Evolutionary conservation across 2,113 vertebrate species (phyloP).

Genomic region (Dolichallabes microphthalmus): DNA sequence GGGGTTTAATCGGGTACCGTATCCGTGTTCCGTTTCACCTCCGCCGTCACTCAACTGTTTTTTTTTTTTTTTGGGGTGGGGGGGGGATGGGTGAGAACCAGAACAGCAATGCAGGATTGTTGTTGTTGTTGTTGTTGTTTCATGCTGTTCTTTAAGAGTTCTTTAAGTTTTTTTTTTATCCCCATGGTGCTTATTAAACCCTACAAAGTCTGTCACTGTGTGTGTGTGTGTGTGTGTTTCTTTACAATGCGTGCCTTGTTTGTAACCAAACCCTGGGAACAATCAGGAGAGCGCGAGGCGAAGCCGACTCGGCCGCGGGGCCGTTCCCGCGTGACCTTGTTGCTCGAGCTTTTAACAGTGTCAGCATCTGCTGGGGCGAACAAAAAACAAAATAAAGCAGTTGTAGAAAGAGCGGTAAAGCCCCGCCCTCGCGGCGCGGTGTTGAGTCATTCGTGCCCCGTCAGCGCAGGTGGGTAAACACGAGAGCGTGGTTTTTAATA

Average conservation of each 20-base stretch:
- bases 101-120: not conserved
- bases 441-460: slow-evolving; percentile 10
- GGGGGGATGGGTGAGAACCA: not conserved
- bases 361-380: not conserved
- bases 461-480: slow-evolving; percentile 47
- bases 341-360: not conserved
- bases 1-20: not conserved
- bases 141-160: not conserved
- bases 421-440: slow-evolving; percentile 16
- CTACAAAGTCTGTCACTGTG: not conserved
- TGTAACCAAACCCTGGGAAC: not conserved
- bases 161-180: not conserved
- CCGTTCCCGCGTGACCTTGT: not conserved
- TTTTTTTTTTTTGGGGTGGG: not conserved
- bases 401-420: not conserved
- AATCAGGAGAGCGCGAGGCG: not conserved
- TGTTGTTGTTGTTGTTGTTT: not conserved
- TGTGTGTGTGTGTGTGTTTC: not conserved
- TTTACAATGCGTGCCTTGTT: not conserved
- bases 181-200: slow-evolving; percentile 7
- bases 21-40: not conserved
- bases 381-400: not conserved
- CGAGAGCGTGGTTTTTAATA: not conserved
- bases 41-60: not conserved
- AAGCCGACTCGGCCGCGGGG: not conserved